Conservation (phyloP, 1,140 invertebrate genomes). For the Melipona quadrifasciata region DNA sequence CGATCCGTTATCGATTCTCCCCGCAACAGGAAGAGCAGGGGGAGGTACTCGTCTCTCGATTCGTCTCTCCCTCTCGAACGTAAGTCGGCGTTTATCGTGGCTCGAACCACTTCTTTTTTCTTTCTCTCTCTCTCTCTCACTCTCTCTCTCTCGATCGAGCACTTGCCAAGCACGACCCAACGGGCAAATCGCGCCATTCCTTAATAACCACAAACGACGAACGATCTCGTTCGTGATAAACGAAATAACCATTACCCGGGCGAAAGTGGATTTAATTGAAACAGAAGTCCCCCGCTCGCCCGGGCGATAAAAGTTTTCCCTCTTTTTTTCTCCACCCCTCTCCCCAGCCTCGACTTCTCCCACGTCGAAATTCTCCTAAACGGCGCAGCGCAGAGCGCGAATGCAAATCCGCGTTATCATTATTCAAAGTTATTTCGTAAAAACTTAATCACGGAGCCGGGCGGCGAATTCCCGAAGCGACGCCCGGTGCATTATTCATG, state of each 20-base stretch:
- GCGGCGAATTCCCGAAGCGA: neutral
- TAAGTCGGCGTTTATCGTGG: neutral
- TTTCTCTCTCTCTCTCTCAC: no score
- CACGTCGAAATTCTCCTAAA: neutral
- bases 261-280: slow-evolving; percentile 18
- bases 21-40: neutral
- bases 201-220: neutral
- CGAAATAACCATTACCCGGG: neutral
- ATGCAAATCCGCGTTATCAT: slow-evolving; percentile 17
- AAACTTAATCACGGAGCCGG: slow-evolving; percentile 31
- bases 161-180: neutral
- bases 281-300: neutral
- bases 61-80: neutral
- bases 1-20: slow-evolving; percentile 6
- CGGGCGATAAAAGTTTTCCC: neutral
- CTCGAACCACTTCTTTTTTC: neutral
- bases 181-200: no score
- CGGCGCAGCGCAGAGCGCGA: neutral
- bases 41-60: neutral
- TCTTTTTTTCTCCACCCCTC: neutral
- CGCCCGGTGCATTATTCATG: slow-evolving; percentile 24
- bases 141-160: neutral
- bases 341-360: no score
- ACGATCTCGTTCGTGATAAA: neutral
- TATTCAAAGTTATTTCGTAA: slow-evolving; percentile 23